These are phyloP conservation scores for Barypeithes pellucidus DNA, from an alignment of 2,888 invertebrate species.

Conservation along the genomic window DNA sequence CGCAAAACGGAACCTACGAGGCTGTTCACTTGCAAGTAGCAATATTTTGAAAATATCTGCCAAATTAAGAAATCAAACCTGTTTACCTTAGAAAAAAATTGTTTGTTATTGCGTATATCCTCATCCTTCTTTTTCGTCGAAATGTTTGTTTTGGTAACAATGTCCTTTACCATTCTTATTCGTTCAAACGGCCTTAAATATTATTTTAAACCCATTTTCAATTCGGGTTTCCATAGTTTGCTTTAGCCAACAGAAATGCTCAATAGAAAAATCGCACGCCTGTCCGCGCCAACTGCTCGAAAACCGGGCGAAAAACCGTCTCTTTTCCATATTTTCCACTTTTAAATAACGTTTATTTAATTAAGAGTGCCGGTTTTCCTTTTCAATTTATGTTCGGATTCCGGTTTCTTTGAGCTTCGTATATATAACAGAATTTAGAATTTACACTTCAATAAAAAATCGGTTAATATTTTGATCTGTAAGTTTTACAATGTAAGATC, in stretches of 20 bases:
- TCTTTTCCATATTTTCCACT: slow-evolving; percentile 43
- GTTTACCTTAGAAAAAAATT: too few species aligned
- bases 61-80: too few species aligned
- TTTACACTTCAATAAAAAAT: background rate
- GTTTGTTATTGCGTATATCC: too few species aligned
- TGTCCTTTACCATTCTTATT: too few species aligned
- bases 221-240: slow-evolving; percentile 44
- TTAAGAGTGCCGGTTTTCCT: slow-evolving; percentile 48
- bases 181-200: slow-evolving; percentile 35
- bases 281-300: slow-evolving; percentile 44
- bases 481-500: too few species aligned
- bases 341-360: slow-evolving; percentile 54
- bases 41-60: too few species aligned
- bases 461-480: background rate
- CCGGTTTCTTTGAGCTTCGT: slow-evolving; percentile 28
- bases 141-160: too few species aligned
- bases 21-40: too few species aligned
- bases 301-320: slow-evolving; percentile 31
- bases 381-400: slow-evolving; percentile 41
- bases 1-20: too few species aligned
- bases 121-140: too few species aligned
- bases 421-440: slow-evolving; percentile 17
- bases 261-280: slow-evolving; percentile 44
- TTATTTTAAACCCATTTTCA: slow-evolving; percentile 46
- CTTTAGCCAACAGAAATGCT: slow-evolving; percentile 30